Conservation (phyloP, 2,888 invertebrate genomes). For the Melinopterus prodromus region DNA sequence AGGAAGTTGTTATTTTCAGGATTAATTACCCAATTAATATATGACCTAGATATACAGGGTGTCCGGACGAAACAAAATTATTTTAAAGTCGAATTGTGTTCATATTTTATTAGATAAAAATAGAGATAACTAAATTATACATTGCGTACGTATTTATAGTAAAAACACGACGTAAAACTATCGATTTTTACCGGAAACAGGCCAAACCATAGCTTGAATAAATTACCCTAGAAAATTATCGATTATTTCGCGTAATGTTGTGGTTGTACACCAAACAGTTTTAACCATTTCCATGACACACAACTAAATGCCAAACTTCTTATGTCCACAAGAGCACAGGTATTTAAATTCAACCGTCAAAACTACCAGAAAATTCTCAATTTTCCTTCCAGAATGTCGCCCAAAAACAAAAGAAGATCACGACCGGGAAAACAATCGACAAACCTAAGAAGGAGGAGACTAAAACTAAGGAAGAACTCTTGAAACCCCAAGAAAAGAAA, state of each 20-base stretch:
- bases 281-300: not conserved
- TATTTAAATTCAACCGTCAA: slow-evolving; percentile 18
- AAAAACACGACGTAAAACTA: not conserved
- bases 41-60: too few relatives aligned
- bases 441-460: slow-evolving; percentile 26
- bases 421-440: slow-evolving; percentile 1
- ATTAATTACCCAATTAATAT: not conserved
- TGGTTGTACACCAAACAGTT: slow-evolving; percentile 17
- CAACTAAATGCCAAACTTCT: slow-evolving; percentile 29
- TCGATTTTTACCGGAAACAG: slow-evolving; percentile 24
- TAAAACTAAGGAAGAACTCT: slow-evolving; percentile 29
- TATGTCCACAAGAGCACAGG: slow-evolving; percentile 36
- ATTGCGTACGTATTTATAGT: not conserved
- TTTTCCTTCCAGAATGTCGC: slow-evolving; percentile 28
- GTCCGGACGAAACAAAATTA: too few relatives aligned
- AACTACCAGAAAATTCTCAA: slow-evolving; percentile 10
- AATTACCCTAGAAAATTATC: slow-evolving; percentile 40
- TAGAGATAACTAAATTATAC: too few relatives aligned
- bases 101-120: too few relatives aligned
- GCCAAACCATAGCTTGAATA: slow-evolving; percentile 34
- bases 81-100: too few relatives aligned
- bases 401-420: slow-evolving; percentile 20
- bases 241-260: slow-evolving; percentile 36
- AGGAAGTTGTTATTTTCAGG: not conserved
- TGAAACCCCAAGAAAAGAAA: not conserved